Percentiles rank a stretch among this genome's conserved stretches.
phyloP scores from a whole-genome alignment of 2,113 vertebrate genomes.

The Apteryx mantelli region DNA sequence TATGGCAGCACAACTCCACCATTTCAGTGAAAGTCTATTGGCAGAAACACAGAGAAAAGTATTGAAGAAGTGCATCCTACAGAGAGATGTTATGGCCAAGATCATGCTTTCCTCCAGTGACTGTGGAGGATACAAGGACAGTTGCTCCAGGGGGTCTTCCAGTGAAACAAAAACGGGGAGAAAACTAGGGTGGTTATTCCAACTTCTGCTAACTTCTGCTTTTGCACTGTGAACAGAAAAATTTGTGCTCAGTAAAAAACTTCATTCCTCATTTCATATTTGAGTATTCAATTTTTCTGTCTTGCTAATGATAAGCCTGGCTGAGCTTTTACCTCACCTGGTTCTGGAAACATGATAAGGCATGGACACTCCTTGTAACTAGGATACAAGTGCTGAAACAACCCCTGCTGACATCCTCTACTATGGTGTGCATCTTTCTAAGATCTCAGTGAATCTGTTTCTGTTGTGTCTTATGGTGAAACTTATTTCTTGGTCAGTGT shows the following conservation, averaged over 20 bases:
- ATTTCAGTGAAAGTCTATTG: background rate
- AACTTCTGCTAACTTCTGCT: background rate
- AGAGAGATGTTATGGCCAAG: background rate
- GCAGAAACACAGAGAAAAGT: background rate
- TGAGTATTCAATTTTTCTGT: background rate
- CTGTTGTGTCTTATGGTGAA: background rate
- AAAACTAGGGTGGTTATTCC: background rate
- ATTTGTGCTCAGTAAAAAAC: background rate
- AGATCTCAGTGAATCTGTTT: background rate
- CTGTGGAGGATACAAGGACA: background rate
- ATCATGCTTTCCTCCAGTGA: background rate
- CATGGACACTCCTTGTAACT: background rate
- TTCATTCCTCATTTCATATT: background rate
- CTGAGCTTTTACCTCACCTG: background rate
- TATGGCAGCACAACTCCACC: rapidly evolving
- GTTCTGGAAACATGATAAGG: background rate
- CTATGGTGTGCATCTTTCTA: background rate
- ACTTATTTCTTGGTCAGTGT: background rate
- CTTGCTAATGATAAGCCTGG: background rate
- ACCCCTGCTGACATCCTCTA: background rate
- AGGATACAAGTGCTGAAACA: background rate
- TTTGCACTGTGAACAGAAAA: background rate
- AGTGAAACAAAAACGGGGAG: background rate
- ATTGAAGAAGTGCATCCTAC: background rate
- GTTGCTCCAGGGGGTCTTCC: background rate